Evolutionary conservation across 2,888 invertebrate species (phyloP).

Genomic region (Stomorhina lunata): DNA sequence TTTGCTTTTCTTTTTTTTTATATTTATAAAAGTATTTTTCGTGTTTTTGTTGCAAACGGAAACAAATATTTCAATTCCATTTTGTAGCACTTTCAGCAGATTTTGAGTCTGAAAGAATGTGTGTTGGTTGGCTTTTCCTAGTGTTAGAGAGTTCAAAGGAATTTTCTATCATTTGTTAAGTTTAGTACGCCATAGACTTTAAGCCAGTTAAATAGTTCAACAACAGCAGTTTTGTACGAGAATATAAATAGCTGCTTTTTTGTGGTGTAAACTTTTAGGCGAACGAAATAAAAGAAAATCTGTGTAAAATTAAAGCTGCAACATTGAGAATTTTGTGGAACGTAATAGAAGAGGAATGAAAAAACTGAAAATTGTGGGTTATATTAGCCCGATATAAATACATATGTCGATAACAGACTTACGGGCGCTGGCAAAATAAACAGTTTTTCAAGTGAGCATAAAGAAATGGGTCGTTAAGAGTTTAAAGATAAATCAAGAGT

Average conservation of each 20-base stretch:
- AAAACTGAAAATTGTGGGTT: neutral
- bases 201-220: slow-evolving; percentile 49
- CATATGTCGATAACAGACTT: slow-evolving; percentile 43
- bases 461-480: slow-evolving; percentile 39
- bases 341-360: slow-evolving; percentile 3
- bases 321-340: neutral
- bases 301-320: too few species aligned
- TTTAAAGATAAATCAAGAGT: neutral
- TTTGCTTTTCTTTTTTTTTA: neutral
- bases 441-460: neutral
- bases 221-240: neutral
- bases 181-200: slow-evolving; percentile 58
- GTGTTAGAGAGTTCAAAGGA: slow-evolving; percentile 51
- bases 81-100: neutral
- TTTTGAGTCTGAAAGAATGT: too few species aligned
- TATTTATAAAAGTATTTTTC: neutral
- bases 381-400: slow-evolving; percentile 15
- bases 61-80: slow-evolving; percentile 52
- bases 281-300: neutral
- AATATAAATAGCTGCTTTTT: slow-evolving; percentile 22
- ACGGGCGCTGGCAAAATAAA: slow-evolving; percentile 59
- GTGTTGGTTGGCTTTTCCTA: neutral
- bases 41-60: neutral
- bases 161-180: slow-evolving; percentile 39
- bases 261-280: neutral